A percentile compares a stretch with the other conserved stretches of the same genome.
Conservation (phyloP, 2,113 vertebrate genomes). For the Drymodes brunneopygia region DNA sequence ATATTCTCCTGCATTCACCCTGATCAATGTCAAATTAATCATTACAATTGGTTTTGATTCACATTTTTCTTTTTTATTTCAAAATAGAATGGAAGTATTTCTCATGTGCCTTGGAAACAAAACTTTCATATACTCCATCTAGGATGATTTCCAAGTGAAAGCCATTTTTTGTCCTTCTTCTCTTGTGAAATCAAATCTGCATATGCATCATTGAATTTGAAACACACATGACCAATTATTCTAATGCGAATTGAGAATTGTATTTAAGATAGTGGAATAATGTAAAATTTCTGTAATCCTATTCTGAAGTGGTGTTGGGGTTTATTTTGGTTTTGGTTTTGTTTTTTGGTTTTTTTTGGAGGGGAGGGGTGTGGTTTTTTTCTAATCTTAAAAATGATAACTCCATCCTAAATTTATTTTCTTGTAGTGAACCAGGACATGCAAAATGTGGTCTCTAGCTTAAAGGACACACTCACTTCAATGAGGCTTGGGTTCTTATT, state of each 20-base stretch:
- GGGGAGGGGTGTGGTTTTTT: not conserved
- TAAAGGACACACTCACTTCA: not conserved
- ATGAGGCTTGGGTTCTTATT: not conserved
- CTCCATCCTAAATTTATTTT: not conserved
- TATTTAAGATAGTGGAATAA: not conserved
- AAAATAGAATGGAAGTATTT: not conserved
- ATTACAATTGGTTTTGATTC: not conserved
- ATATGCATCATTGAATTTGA: not conserved
- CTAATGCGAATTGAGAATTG: not conserved
- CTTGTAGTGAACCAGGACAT: not conserved
- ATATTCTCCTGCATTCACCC: not conserved
- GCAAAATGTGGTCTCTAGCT: not conserved
- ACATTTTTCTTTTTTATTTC: not conserved
- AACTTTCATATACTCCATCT: not conserved
- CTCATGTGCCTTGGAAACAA: not conserved
- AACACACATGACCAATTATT: not conserved
- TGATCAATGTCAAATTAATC: not conserved
- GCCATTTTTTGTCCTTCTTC: not conserved
- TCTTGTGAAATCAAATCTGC: not conserved
- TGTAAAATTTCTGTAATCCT: not conserved
- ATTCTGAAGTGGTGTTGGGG: not conserved
- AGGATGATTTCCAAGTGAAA: not conserved
- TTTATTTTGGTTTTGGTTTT: accelerated
- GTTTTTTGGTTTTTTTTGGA: no score
- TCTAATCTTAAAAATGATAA: not conserved